phyloP scores from a whole-genome alignment of 2,888 invertebrate genomes.

The Arrhopalites spinosus region DNA sequence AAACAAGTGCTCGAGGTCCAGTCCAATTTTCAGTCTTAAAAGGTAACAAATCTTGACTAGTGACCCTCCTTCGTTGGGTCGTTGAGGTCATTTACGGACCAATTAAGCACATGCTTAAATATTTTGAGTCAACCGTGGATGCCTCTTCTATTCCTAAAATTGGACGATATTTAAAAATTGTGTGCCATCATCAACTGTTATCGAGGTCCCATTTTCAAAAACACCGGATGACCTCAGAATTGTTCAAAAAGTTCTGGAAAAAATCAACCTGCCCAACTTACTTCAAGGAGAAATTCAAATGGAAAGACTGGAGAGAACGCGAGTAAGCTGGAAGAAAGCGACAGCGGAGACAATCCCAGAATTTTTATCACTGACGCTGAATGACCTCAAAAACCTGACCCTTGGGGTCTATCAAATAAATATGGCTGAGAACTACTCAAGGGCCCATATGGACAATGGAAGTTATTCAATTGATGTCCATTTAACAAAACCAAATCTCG shows the following conservation, averaged over 20 bases:
- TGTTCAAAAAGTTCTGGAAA: background rate
- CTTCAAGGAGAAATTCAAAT: background rate
- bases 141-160: too few relatives aligned
- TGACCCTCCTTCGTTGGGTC: too few relatives aligned
- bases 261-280: background rate
- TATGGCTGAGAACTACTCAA: background rate
- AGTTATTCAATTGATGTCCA: background rate
- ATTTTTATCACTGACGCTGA: background rate
- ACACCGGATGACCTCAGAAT: background rate
- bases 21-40: too few relatives aligned
- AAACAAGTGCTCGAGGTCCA: too few relatives aligned
- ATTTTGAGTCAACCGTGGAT: too few relatives aligned
- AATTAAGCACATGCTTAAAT: too few relatives aligned
- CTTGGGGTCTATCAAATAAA: background rate
- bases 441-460: background rate
- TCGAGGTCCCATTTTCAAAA: background rate
- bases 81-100: too few relatives aligned
- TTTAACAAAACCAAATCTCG: background rate
- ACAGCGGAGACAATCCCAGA: background rate
- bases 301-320: background rate
- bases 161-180: background rate
- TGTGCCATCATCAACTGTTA: background rate
- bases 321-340: background rate
- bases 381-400: background rate
- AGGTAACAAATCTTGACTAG: too few relatives aligned